Conservation (phyloP, 2,113 vertebrate genomes). For the Octodon degus region DNA sequence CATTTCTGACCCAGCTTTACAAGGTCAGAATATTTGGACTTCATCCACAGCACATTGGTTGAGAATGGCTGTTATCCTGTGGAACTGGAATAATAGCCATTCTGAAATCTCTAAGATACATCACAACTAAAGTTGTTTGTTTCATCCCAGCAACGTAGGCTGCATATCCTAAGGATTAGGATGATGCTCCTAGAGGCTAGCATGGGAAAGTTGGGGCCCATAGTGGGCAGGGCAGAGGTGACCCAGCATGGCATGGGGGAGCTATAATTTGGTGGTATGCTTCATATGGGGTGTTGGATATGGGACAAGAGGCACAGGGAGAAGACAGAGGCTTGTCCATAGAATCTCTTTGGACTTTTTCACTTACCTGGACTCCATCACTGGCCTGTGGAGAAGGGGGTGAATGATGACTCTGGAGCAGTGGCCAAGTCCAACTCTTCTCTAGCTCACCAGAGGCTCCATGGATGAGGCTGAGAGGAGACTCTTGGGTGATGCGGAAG, state of each 20-base stretch:
- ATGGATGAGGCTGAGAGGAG: background rate
- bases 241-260: fast-evolving
- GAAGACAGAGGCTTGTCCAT: background rate
- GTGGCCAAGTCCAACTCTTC: background rate
- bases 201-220: background rate
- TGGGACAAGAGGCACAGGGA: background rate
- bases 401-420: too few relatives aligned
- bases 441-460: background rate
- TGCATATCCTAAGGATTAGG: too few relatives aligned
- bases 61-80: fast-evolving
- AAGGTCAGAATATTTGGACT: background rate
- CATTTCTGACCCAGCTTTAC: background rate
- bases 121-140: background rate
- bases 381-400: background rate
- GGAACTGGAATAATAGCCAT: background rate
- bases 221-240: background rate
- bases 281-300: fast-evolving
- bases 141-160: too few relatives aligned
- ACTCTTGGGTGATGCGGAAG: background rate
- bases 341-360: background rate
- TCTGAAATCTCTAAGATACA: background rate
- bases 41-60: background rate
- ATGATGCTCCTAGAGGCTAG: too few relatives aligned
- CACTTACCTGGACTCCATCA: too few relatives aligned
- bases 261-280: background rate